Conservation (phyloP, 2,888 invertebrate species). For the Siphlonurus alternatus region DNA sequence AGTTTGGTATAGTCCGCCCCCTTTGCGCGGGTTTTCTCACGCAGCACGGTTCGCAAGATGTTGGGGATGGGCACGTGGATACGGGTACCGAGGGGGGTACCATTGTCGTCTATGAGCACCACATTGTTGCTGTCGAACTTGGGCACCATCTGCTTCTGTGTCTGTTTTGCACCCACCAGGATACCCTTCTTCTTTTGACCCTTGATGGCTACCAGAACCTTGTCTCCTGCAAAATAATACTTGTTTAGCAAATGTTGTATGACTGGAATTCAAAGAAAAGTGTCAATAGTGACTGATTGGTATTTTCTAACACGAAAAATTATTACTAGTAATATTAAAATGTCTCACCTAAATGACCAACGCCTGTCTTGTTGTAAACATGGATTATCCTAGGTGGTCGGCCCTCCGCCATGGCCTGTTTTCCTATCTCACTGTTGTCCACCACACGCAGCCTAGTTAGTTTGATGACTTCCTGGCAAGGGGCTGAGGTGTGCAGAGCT, state of each 20-base stretch:
- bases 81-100: constrained; percentile 85
- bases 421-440: constrained; percentile 92
- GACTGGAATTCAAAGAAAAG: background rate
- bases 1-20: constrained; percentile 86
- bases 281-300: background rate
- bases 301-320: background rate
- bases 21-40: constrained; percentile 61
- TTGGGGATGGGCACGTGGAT: constrained; percentile 93
- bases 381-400: constrained; percentile 88
- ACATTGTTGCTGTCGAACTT: constrained; percentile 92
- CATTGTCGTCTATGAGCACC: constrained; percentile 88
- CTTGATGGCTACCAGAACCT: constrained; percentile 80
- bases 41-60: constrained; percentile 63
- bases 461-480: constrained; percentile 48
- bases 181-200: constrained; percentile 91
- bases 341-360: constrained; percentile 40
- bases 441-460: constrained; percentile 75
- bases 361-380: constrained; percentile 65
- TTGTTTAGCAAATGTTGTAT: constrained; percentile 29
- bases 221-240: constrained; percentile 52
- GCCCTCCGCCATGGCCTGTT: constrained; percentile 85
- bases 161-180: constrained; percentile 72
- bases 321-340: background rate
- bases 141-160: constrained; percentile 63
- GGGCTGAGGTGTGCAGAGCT: constrained; percentile 38